A percentile compares a stretch with the other conserved stretches of the same genome.
Evolutionary conservation across 2,113 vertebrate genomes (phyloP).

Genomic region (Patagioenas fasciata): DNA sequence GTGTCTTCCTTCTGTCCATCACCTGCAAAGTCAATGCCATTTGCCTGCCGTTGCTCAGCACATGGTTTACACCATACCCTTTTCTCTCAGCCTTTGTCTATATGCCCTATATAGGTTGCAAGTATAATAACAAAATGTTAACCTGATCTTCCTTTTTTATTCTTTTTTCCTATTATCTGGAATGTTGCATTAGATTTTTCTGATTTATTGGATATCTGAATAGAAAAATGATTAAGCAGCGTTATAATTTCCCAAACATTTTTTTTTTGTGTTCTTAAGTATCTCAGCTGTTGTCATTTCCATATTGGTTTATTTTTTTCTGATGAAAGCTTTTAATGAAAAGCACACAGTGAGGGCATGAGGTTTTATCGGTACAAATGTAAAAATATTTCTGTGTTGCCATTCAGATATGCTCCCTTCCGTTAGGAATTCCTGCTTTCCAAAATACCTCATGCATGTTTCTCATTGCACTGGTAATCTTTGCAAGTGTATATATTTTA

Average conservation of each 20-base stretch:
- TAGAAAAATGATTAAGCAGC: neutral
- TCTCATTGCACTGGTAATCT: neutral
- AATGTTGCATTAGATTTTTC: neutral
- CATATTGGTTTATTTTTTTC: neutral
- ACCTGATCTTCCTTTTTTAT: neutral
- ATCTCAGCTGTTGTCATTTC: slow-evolving; percentile 1
- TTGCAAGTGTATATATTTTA: neutral
- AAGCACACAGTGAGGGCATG: neutral
- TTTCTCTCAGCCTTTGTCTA: neutral
- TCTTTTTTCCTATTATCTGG: neutral
- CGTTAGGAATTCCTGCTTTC: neutral
- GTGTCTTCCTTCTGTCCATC: neutral
- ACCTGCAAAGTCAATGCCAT: neutral
- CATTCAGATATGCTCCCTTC: neutral
- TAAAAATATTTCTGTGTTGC: neutral
- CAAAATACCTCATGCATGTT: neutral
- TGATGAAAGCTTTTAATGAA: neutral
- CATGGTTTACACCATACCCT: rapidly evolving
- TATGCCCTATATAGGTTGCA: neutral
- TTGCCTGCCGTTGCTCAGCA: neutral
- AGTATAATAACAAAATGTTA: neutral
- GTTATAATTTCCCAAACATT: neutral
- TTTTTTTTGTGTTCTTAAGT: neutral
- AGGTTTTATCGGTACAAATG: neutral
- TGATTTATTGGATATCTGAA: neutral